Base-by-base conservation (phyloP, 2,888 invertebrate genomes). In the Cerceris ruficornis region DNA sequence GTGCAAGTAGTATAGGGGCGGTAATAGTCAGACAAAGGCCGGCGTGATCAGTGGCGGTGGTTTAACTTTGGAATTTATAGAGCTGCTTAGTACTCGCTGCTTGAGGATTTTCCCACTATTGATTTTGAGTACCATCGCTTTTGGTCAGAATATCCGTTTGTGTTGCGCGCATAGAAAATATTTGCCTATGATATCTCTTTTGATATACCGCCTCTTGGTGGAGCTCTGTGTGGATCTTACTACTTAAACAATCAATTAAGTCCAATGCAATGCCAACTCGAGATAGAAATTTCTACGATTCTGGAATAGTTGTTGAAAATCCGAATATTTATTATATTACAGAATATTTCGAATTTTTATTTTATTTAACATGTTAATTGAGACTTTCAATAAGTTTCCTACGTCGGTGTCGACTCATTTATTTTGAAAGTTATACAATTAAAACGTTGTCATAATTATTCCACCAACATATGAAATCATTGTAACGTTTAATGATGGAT, bases 51-150 rank as follows among this genome's bases (percentile, higher is more conserved):
- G 50, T 59, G 41, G 42, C 11, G n/a, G 39, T 7, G 58, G 75
- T 69, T 82, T 74, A 84, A 87, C 83, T 82, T 86, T 77, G 50
- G 72, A 83, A 87, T 84, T 87, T 85, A 85, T 86, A 43, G 81
- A 65, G 76, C 81, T 72, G 67, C 75, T 70, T 64, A 55, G 52
- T 54, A 43, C 50, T 61, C n/a, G 70, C 39, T 60, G 41, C 9
- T 14, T 41, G 28, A 55, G 70, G 70, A 65, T 59, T 70, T 57
- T 50, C 69, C 14, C 54, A 28, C 52, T 76, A 78, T 85, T 77
- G 84, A 82, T 76, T 84, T 71, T 77, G 75, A 76, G 60, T 69
- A 75, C 66, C 72, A 46, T 64, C 46, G 46, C 69, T n/a, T 11
- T 28, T 9, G 11, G 14, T 15, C 59, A 8, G n/a, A 11, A 46